Conservation (phyloP, 2,797 vertebrate species). For the Microhierax caerulescens region DNA sequence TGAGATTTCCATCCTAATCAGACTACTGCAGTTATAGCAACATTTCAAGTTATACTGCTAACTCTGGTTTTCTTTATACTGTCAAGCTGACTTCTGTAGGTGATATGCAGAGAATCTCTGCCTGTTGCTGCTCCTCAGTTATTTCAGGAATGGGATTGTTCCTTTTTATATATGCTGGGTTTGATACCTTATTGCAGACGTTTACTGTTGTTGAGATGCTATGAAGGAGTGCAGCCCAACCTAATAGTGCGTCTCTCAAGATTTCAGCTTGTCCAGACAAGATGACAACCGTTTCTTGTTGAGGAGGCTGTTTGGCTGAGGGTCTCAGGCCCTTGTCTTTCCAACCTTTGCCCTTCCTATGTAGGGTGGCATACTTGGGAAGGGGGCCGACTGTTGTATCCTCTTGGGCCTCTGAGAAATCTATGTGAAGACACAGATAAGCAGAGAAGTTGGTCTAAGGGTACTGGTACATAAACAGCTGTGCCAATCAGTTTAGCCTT, state of each 20-base stretch:
- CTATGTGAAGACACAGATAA: neutral
- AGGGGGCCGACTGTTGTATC: neutral
- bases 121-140: neutral
- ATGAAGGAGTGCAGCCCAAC: neutral
- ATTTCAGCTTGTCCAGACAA: neutral
- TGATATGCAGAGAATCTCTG: neutral
- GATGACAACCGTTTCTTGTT: neutral
- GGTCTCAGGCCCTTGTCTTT: neutral
- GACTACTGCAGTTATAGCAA: neutral
- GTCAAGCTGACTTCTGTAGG: neutral
- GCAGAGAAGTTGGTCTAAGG: neutral
- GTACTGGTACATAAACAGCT: neutral
- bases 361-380: neutral
- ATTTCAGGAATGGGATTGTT: neutral
- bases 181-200: neutral
- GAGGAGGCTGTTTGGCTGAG: neutral
- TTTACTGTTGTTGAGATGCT: neutral
- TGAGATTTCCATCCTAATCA: neutral
- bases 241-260: neutral
- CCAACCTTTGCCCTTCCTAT: neutral
- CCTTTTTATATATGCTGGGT: neutral
- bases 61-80: neutral
- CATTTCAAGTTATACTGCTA: neutral
- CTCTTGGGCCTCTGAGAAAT: neutral
- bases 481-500: neutral